phyloP scores from a whole-genome alignment of 2,888 invertebrate species.

The Entomobrya multifasciata region DNA sequence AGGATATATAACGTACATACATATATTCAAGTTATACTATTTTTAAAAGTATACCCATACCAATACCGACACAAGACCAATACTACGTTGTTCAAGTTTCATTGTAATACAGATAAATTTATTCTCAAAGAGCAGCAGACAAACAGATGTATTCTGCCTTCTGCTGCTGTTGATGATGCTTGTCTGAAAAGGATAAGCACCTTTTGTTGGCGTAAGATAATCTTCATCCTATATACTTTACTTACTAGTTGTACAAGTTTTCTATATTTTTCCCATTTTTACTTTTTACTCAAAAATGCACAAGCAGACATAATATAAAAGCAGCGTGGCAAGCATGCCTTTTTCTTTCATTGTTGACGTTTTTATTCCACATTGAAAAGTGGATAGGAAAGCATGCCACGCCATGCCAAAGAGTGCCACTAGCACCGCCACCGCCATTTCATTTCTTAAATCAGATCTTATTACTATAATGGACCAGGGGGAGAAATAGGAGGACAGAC shows the following conservation, averaged over 20 bases:
- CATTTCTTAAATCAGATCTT: not conserved
- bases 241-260: conserved; percentile 2
- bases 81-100: not conserved
- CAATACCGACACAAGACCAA: too few relatives aligned
- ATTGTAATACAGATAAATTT: not conserved
- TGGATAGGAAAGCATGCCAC: conserved; percentile 23
- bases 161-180: conserved; percentile 45
- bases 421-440: conserved; percentile 20
- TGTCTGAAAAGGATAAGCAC: conserved; percentile 62
- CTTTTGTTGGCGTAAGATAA: conserved; percentile 17
- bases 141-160: not conserved
- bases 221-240: not conserved
- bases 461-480: not conserved
- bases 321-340: conserved; percentile 30
- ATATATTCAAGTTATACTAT: not conserved
- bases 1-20: not conserved
- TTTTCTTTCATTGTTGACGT: conserved; percentile 6
- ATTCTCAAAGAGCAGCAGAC: not conserved
- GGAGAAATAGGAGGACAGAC: conserved; percentile 5
- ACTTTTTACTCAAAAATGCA: not conserved
- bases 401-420: not conserved
- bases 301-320: too few relatives aligned
- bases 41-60: not conserved
- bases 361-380: not conserved
- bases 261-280: not conserved